These are phyloP conservation scores for Elephas maximus DNA, from an alignment of 2,113 vertebrate species.

Conservation along the genomic window DNA sequence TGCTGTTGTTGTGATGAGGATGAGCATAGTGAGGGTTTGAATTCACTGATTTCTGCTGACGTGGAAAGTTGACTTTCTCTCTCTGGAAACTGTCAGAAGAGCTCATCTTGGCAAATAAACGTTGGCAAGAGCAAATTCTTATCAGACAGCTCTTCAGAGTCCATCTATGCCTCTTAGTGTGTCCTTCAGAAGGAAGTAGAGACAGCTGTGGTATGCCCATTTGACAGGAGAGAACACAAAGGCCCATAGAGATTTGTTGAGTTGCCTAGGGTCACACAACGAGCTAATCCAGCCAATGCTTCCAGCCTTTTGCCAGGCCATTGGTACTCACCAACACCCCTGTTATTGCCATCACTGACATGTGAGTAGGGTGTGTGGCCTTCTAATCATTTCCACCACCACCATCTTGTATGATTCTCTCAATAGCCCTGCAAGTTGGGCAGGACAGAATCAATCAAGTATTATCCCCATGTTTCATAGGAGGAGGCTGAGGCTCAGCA, in stretches of 20 bases:
- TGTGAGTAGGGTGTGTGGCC: not conserved
- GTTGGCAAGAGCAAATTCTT: not conserved
- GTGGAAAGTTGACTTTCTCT: not conserved
- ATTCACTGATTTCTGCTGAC: not conserved
- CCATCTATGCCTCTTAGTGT: accelerated
- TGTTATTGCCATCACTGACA: accelerated
- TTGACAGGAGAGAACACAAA: not conserved
- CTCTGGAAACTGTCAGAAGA: not conserved
- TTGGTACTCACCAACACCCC: accelerated
- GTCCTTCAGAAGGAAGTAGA: not conserved
- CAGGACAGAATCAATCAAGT: not conserved
- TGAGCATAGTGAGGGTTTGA: not conserved
- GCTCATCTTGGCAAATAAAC: not conserved
- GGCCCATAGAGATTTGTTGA: not conserved
- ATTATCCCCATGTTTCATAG: not conserved
- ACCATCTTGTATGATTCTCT: accelerated
- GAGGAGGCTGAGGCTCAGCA: not conserved
- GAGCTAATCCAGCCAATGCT: accelerated
- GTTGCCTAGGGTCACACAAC: not conserved
- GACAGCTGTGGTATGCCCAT: too few relatives aligned
- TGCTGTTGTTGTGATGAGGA: too few relatives aligned
- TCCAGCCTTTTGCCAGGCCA: not conserved
- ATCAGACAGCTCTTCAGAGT: not conserved
- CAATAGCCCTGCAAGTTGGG: not conserved
- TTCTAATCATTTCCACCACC: not conserved